These are phyloP conservation scores for Monochamus saltuarius DNA, from an alignment of 1,140 invertebrate genomes.

Conservation along the genomic window DNA sequence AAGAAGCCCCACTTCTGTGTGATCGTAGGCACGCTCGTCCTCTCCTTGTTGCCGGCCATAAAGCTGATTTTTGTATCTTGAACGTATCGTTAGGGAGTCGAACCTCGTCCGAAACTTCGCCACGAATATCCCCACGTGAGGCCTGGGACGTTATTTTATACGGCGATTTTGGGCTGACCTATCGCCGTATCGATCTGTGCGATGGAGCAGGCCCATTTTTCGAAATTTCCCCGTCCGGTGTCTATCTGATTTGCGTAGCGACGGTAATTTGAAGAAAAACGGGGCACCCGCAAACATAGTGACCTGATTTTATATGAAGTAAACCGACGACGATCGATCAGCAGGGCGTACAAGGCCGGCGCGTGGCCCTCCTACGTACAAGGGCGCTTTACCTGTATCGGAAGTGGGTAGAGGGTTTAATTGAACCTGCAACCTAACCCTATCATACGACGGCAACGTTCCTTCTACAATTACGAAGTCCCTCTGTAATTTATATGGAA, in stretches of 20 bases:
- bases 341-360: conserved; percentile 20
- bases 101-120: too few species aligned
- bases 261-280: conserved; percentile 6
- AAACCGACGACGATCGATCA: conserved; percentile 12
- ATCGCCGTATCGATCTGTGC: not conserved
- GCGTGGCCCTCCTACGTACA: conserved; percentile 20
- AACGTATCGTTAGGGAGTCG: too few species aligned
- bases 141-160: too few species aligned
- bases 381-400: conserved; percentile 8
- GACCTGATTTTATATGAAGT: conserved; percentile 18
- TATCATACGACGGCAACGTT: not conserved
- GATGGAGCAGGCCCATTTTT: not conserved
- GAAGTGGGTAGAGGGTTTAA: conserved; percentile 9
- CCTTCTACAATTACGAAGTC: not conserved
- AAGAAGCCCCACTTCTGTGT: too few species aligned
- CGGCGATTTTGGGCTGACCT: not conserved
- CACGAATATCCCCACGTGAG: too few species aligned
- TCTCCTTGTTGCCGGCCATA: too few species aligned
- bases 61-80: too few species aligned
- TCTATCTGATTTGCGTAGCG: not conserved
- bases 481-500: too few species aligned
- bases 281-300: conserved; percentile 18
- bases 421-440: conserved; percentile 9
- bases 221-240: not conserved
- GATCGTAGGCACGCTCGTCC: too few species aligned